A percentile compares a stretch with the other conserved stretches of the same genome.
These are phyloP conservation scores for Mythimna ferrago DNA, from an alignment of 2,888 invertebrate genomes.

Conservation along the genomic window DNA sequence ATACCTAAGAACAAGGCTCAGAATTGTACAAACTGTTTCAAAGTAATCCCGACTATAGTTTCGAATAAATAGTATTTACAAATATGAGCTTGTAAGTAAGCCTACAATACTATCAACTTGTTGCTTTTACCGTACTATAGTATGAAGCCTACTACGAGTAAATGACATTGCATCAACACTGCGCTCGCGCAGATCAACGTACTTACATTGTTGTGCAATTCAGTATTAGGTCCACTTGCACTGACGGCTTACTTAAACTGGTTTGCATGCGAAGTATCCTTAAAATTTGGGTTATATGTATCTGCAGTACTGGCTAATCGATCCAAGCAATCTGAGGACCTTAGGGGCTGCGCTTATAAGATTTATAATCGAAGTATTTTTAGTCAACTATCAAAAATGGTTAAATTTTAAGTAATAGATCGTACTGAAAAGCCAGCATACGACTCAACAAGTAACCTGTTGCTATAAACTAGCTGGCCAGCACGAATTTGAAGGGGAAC, in stretches of 20 bases:
- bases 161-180: slow-evolving; percentile 60
- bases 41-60: slow-evolving; percentile 12
- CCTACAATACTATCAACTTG: slow-evolving; percentile 43
- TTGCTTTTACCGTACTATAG: slow-evolving; percentile 41
- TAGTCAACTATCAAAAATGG: neutral
- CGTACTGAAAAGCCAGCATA: neutral
- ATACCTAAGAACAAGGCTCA: slow-evolving; percentile 22
- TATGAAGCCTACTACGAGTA: slow-evolving; percentile 54
- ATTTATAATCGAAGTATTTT: neutral
- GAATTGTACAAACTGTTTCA: slow-evolving; percentile 28
- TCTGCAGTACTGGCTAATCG: slow-evolving; percentile 20
- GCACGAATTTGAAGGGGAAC: slow-evolving; percentile 10
- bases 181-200: slow-evolving; percentile 58
- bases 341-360: neutral
- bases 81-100: slow-evolving; percentile 31
- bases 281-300: slow-evolving; percentile 44
- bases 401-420: slow-evolving; percentile 5
- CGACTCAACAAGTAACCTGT: slow-evolving; percentile 56
- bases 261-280: slow-evolving; percentile 52
- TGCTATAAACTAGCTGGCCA: slow-evolving; percentile 31
- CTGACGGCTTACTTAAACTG: slow-evolving; percentile 60
- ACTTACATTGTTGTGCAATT: slow-evolving; percentile 68
- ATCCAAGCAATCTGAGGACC: slow-evolving; percentile 23
- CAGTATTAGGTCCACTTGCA: slow-evolving; percentile 68
- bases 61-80: slow-evolving; percentile 16